phyloP scores from a whole-genome alignment of 2,797 vertebrate species.

The Lithobates pipiens region DNA sequence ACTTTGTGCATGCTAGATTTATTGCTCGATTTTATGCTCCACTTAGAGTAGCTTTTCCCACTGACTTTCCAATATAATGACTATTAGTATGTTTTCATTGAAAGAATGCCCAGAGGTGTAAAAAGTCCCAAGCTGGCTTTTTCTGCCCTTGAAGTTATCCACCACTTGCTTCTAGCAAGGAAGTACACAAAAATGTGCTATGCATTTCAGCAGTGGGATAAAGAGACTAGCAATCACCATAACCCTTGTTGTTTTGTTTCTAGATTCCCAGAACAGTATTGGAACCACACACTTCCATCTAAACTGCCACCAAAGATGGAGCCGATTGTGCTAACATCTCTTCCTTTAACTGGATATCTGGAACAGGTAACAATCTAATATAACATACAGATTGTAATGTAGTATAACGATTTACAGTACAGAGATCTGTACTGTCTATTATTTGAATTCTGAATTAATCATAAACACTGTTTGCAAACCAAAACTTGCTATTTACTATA shows the following conservation, averaged over 20 bases:
- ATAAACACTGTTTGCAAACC: too few species aligned
- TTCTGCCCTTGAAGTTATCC: neutral
- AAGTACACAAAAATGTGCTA: neutral
- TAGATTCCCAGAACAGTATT: constrained; percentile 87
- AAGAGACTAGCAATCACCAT: neutral
- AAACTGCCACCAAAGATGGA: constrained; percentile 89
- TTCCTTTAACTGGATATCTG: constrained; percentile 90
- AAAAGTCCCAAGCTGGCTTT: neutral
- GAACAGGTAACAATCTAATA: constrained; percentile 84
- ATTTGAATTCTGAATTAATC: too few species aligned
- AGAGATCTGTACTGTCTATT: too few species aligned
- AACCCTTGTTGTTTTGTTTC: constrained; percentile 24
- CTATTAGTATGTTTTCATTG: neutral
- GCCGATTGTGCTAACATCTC: constrained; percentile 83
- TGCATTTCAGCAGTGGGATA: neutral
- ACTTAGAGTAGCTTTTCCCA: too few species aligned
- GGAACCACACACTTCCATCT: constrained; percentile 84
- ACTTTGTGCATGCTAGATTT: too few species aligned
- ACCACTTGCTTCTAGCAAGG: neutral
- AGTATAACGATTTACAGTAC: too few species aligned
- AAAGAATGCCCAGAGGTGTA: too few species aligned
- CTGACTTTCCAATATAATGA: neutral
- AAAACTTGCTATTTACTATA: too few species aligned
- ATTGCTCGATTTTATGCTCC: too few species aligned
- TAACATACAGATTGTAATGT: too few species aligned